phyloP scores from a whole-genome alignment of 2,888 invertebrate species.

The Bembecia ichneumoniformis region DNA sequence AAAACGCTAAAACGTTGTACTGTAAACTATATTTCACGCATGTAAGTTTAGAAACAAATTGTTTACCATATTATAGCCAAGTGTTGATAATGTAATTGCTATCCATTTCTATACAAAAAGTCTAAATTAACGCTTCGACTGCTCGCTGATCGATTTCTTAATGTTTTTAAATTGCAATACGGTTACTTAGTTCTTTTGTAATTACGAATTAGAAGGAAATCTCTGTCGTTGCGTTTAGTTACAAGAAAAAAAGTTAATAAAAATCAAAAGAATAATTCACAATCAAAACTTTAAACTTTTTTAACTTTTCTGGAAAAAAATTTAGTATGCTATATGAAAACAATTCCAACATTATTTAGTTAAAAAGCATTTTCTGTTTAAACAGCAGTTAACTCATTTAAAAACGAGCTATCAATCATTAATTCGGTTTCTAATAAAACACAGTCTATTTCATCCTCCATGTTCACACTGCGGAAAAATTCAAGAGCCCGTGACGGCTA shows the following conservation, averaged over 20 bases:
- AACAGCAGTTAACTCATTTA: not conserved
- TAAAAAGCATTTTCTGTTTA: no score
- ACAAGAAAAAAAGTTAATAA: no score
- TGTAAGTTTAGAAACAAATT: not conserved
- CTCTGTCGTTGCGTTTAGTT: not conserved
- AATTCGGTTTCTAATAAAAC: slow-evolving; percentile 14
- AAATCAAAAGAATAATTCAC: no score
- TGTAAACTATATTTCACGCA: slow-evolving; percentile 17
- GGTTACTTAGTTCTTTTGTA: not conserved
- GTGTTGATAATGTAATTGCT: not conserved
- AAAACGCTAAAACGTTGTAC: slow-evolving; percentile 19
- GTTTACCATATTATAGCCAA: not conserved
- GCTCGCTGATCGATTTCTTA: slow-evolving; percentile 4
- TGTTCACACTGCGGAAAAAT: slow-evolving; percentile 30
- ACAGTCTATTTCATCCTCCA: slow-evolving; percentile 22
- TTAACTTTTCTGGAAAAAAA: no score
- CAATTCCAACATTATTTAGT: no score
- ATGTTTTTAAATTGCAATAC: slow-evolving; percentile 1
- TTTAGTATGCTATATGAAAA: no score
- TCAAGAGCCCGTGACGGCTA: slow-evolving; percentile 36
- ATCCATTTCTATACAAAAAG: not conserved
- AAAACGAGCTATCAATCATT: not conserved
- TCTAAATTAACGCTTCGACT: not conserved
- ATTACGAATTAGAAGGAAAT: not conserved
- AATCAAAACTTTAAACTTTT: not conserved